Evolutionary conservation across 2,113 vertebrate species (phyloP), one percentile per base, ranked within the genome.

Genomic region (Arenaria interpres): DNA sequence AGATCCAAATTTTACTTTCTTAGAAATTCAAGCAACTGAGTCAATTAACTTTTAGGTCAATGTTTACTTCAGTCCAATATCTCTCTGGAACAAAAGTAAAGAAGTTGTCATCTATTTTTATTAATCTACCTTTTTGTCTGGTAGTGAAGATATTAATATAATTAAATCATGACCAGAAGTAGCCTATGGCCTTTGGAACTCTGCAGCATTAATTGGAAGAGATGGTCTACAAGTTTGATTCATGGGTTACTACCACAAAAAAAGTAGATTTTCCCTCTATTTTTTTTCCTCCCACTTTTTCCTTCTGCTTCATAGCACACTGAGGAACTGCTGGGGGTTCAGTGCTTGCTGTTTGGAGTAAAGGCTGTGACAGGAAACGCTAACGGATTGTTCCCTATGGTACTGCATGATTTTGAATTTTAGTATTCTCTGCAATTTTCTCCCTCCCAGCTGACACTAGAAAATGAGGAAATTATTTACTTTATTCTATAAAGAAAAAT

Each of bases 11-110:
- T 69, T 24, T 82, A 9, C 24, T 68, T 75, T 94, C 41, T 74
- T 63, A 67, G 48, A 93, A 93, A 89, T 63, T 67, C 46, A 85
- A 33, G 37, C n/a, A 97, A 68, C 12, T 56, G 30, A 86, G 60
- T 74, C 62, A 86, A 84, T 92, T 93, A 91, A 85, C 20, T 33
- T 83, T 90, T 85, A 93, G 23, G 59, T 93, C 69, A 88, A 45
- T 77, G 19, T 93, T 93, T 85, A 74, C 12, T 90, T 90, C 54
- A 32, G 50, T 62, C 37, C 3, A 7, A 3, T 35, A 30, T 76
- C 62, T 89, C 51, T 74, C 32, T 82, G 21, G 24, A 86, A 32
- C 12, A 86, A 71, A 93, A 93, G 73, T 75, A 74, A 84, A 73
- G 66, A 76, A 62, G 12, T 30, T 60, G 18, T 32, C 45, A 79